Evolutionary conservation across 2,113 vertebrate species (phyloP).

Genomic region (Pogona vitticeps): DNA sequence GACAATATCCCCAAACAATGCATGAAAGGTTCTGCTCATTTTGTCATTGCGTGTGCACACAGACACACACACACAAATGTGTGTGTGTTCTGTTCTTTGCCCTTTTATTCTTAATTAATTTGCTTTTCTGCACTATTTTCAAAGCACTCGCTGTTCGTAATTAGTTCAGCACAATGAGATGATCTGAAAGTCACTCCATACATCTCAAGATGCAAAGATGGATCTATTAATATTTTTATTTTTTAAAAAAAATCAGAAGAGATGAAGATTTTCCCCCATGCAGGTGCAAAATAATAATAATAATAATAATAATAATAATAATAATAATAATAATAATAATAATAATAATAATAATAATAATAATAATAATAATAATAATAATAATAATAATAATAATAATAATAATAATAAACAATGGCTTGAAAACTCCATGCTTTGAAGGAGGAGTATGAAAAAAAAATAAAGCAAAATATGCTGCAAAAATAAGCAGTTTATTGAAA

Average conservation of each 20-base stretch:
- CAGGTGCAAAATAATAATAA: too few relatives aligned
- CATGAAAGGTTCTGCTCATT: slow-evolving; percentile 8
- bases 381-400: too few relatives aligned
- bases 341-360: too few relatives aligned
- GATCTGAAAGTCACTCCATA: slow-evolving; percentile 42
- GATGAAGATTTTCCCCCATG: too few relatives aligned
- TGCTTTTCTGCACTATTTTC: slow-evolving; percentile 34
- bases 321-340: too few relatives aligned
- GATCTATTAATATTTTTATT: neutral
- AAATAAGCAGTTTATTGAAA: neutral
- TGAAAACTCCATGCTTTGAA: too few relatives aligned
- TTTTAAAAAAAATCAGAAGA: neutral
- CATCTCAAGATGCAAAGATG: slow-evolving; percentile 12
- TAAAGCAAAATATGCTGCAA: too few relatives aligned
- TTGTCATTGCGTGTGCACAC: neutral
- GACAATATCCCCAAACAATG: slow-evolving; percentile 13
- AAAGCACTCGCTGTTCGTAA: slow-evolving; percentile 25
- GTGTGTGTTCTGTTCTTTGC: neutral
- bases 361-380: too few relatives aligned
- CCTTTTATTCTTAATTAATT: slow-evolving; percentile 53
- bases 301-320: too few relatives aligned
- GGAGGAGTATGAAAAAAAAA: neutral
- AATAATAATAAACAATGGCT: too few relatives aligned
- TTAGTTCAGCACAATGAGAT: slow-evolving; percentile 46
- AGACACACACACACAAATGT: neutral